Base-by-base conservation (phyloP, 2,888 invertebrate species). In the Apamea crenata region DNA sequence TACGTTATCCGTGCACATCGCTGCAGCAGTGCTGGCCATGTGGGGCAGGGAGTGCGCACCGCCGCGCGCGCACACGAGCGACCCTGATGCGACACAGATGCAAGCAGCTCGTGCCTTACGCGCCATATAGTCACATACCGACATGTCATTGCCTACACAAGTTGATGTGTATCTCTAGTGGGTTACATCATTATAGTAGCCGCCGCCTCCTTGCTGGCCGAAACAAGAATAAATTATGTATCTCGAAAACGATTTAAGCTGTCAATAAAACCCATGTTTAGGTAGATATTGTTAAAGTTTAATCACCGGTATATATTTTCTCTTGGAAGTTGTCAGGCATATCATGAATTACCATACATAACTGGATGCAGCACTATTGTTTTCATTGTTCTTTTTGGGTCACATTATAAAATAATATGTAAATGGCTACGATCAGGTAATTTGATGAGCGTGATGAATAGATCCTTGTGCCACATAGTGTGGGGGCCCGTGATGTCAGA, bases 391-490 rank as follows among this genome's bases (percentile, higher is more conserved):
- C 16, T 29, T 79, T 56, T 56, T 47, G 61, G 40, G 61, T 70
- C 63, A 59, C 25, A 68, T 69, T 14, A 59, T 50, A 40, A 53
- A 70, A 67, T 56, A 47, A 29, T 36, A 36, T 29, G 50, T n/a
- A 59, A 32, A 47, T 36, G 40, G 25, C 25, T 40, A 63, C 16
- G 47, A 65, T 68, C 21, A 50, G 63, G 50, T 65, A 21, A 53
- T 16, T 44, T 47, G n/a, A 71, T 81, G 50, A 68, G 47, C 63
- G 16, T 32, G 25, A 32, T 63, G 50, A 78, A 69, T 67, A 73
- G 77, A 83, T 89, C 88, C 82, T 89, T 85, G 88, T 84, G 72
- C 76, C 76, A 79, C 74, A 85, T 89, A 70, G 75, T 69, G 77
- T 36, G 59, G 59, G 73, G 47, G 61, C 73, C 74, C 66, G 83